phyloP scores from a whole-genome alignment of 2,888 invertebrate species.

The Drosophila demipolita region DNA sequence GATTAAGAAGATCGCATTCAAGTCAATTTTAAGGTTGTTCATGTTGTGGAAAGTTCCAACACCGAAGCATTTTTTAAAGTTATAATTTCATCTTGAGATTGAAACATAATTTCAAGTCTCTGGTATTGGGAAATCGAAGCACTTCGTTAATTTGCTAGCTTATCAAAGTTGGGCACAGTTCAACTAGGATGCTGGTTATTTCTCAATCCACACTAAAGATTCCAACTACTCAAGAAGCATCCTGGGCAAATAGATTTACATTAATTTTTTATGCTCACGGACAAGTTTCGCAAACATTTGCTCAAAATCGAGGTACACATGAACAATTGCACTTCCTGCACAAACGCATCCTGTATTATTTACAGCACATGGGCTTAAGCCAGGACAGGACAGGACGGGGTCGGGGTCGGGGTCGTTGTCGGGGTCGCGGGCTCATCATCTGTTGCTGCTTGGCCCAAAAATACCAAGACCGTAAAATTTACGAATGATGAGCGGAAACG shows the following conservation, averaged over 20 bases:
- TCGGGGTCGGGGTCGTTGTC: neutral
- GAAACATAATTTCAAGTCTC: neutral
- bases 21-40: neutral
- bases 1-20: neutral
- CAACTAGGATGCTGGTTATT: neutral
- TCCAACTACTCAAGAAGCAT: neutral
- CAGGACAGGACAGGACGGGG: neutral
- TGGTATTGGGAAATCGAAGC: neutral
- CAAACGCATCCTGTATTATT: constrained; percentile 54
- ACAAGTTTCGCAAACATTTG: constrained; percentile 69
- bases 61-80: neutral
- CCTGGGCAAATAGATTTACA: constrained; percentile 26
- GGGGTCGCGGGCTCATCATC: constrained; percentile 35
- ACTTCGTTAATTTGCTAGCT: neutral
- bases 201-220: neutral
- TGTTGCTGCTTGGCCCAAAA: constrained; percentile 47
- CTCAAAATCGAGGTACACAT: constrained; percentile 17
- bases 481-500: constrained; percentile 60
- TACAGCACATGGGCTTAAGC: constrained; percentile 59
- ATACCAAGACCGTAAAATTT: constrained; percentile 25
- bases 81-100: neutral
- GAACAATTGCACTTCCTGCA: constrained; percentile 73
- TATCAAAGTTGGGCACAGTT: neutral
- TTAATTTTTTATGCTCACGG: constrained; percentile 19
- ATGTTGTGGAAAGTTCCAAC: neutral